A percentile compares a stretch with the other conserved stretches of the same genome.
These are phyloP conservation scores for Rhamnusium bicolor DNA, from an alignment of 2,888 invertebrate genomes.

Conservation along the genomic window DNA sequence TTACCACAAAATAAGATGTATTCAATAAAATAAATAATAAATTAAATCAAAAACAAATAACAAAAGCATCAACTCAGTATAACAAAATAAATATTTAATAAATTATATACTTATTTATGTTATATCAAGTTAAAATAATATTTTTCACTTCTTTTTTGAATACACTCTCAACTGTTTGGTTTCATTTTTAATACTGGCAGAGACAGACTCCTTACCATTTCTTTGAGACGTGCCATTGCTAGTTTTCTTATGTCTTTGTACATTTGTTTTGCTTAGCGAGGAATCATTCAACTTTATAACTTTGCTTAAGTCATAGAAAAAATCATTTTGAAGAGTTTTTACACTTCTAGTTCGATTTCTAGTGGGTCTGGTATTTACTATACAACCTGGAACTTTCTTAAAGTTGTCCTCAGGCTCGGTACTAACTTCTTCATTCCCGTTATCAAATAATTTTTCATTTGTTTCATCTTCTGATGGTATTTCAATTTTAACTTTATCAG, in stretches of 20 bases:
- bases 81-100: constrained; percentile 12
- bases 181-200: constrained; percentile 11
- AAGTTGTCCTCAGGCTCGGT: neutral
- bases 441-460: neutral
- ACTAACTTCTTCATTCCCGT: neutral
- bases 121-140: neutral
- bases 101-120: neutral
- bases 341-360: constrained; percentile 76
- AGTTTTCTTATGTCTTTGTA: constrained; percentile 36
- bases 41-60: neutral
- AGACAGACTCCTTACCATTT: neutral
- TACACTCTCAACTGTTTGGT: constrained; percentile 21
- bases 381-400: constrained; percentile 10
- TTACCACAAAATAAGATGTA: neutral
- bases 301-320: constrained; percentile 79
- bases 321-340: constrained; percentile 73
- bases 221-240: constrained; percentile 16
- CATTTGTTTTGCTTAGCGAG: constrained; percentile 29
- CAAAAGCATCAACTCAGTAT: constrained; percentile 1
- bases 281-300: constrained; percentile 53
- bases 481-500: constrained; percentile 2
- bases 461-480: constrained; percentile 17
- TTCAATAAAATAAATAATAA: constrained; percentile 9
- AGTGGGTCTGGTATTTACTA: constrained; percentile 70
- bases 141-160: constrained; percentile 26